Evolutionary conservation across 2,888 invertebrate genomes (phyloP), one percentile per base, ranked within the genome.

Genomic region (Nomada flava): DNA sequence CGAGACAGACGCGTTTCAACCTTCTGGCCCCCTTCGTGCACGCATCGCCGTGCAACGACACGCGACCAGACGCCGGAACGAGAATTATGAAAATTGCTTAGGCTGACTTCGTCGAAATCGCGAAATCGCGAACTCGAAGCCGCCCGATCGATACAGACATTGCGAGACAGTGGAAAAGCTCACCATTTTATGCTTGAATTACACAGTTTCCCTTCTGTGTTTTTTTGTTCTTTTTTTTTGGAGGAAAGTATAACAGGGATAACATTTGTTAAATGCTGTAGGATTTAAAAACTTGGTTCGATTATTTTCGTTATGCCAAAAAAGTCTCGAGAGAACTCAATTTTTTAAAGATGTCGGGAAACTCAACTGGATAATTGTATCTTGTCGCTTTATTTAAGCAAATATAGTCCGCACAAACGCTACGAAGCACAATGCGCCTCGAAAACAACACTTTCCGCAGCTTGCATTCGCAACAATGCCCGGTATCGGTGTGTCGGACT

Each of bases 1-100:
- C 60, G 76, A 23, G 36, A 44, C 60, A 29, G 60, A 63, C 64
- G 29, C 63, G 63, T 62, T 44, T 26, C 29, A 15, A 18, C 53
- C 68, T 18, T 29, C 13, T 55, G 0, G 44, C 20, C 23, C 47
- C 20, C 18, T 47, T 47, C 13, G 23, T 23, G 29, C 52, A 62
- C 53, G 72, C 72, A 53, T 63, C 63, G 72, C 63, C 63, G 72
- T 47, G 69, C 69, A 72, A 9, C 23, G 26, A 18, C 20, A 50
- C 62, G 63, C 23, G 23, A 47, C 55, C 47, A 70, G 64, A 73
- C 53, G 29, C 15, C 44, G 53, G 20, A 20, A 73, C 55, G 36
- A 23, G 44, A 55, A 44, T 55, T 73, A 64, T 55, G 55, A 55
- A 73, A 73, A 73, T 64, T 65, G 47, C 13, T 20, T 60, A 11